Base-by-base conservation (phyloP, 2,888 invertebrate genomes). In the Strigamia transsilvanica region DNA sequence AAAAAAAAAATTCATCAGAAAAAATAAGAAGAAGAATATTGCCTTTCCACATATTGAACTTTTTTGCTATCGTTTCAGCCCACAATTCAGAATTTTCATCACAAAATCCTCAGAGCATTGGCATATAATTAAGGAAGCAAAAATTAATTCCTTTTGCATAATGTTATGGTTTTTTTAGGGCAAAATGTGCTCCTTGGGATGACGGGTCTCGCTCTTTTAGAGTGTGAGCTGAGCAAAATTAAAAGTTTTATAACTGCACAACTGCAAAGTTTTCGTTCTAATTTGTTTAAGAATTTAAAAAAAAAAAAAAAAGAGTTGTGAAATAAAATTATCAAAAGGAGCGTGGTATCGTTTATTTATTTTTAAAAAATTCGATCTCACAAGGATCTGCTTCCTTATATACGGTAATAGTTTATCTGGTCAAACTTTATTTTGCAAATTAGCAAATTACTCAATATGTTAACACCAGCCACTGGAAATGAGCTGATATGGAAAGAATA, bases 101-200 rank as follows among this genome's bases (percentile, higher is more conserved):
- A 51, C n/a, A 51, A 51, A 51, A 51, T 51, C 51, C 51, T 51
- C 51, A 51, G 51, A 51, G 51, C 51, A 51, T 51, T 51, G 51
- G 51, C 51, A 51, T 51, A 51, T 51, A 51, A 51, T 51, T 51
- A 51, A 51, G 51, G n/a, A 51, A 51, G 51, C 51, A 51, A 51
- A 51, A 51, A 51, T 51, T 51, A 51, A 51, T 51, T 51, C 51
- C 51, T 51, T 51, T 51, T n/a, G 51, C 51, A 51, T 51, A 51
- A 51, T 51, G 51, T 51, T 51, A 51, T 51, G 15, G 51, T 51
- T 51, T 51, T 51, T 51, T 51, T 51, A 51, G 51, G 51, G 51
- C 51, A 51, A 13, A 51, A 51, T 51, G 51, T 51, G 51, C 51
- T 51, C 51, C 51, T 15, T 51, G 51, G 51, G 51, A 51, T 51